phyloP scores from a whole-genome alignment of 2,113 vertebrate species.

The Heterochromis multidens region DNA sequence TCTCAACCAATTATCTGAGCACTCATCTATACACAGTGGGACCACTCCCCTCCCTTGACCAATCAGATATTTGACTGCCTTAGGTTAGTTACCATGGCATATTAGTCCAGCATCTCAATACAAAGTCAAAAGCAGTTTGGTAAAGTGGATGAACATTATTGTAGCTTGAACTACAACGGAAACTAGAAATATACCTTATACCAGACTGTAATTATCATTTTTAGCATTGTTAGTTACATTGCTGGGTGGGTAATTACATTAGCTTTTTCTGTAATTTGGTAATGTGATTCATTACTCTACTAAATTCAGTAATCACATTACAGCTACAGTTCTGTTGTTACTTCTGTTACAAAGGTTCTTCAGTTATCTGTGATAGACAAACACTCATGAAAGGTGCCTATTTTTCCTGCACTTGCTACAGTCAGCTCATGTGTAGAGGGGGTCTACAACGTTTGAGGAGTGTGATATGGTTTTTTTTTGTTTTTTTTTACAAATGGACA shows the following conservation, averaged over 20 bases:
- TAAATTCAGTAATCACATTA: background rate
- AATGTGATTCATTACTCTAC: background rate
- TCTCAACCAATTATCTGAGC: conserved; percentile 72
- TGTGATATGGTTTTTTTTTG: background rate
- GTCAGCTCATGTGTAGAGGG: background rate
- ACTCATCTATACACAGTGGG: conserved; percentile 66
- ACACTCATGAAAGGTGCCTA: background rate
- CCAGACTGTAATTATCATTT: background rate
- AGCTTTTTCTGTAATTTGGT: background rate
- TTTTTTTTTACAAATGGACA: background rate
- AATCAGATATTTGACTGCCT: conserved; percentile 61
- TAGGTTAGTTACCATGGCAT: conserved; percentile 52
- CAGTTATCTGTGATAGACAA: background rate
- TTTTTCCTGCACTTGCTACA: background rate
- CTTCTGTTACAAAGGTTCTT: background rate
- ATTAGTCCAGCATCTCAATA: conserved; percentile 21
- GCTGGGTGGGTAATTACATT: background rate
- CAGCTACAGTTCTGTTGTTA: background rate
- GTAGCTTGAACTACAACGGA: background rate
- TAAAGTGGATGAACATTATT: background rate
- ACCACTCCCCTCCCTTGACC: conserved; percentile 59
- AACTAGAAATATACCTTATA: background rate
- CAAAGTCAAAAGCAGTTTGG: conserved; percentile 34
- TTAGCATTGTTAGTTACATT: background rate
- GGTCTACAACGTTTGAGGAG: background rate